Percentiles rank a stretch among this genome's conserved stretches.
These are phyloP conservation scores for Rhinichthys klamathensis DNA, from an alignment of 2,113 vertebrate species.

Conservation along the genomic window DNA sequence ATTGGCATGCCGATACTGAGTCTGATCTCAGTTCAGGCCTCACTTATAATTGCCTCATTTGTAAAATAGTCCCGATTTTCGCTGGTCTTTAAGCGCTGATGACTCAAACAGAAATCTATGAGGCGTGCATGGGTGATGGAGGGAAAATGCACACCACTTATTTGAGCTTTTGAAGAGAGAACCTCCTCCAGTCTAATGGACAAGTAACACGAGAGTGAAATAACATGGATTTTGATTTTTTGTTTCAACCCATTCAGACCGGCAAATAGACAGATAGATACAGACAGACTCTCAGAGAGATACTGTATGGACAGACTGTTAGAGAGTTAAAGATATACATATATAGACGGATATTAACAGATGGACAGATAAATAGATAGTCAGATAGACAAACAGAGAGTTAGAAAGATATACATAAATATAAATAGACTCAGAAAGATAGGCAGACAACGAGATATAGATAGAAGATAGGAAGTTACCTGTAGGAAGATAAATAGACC, in stretches of 20 bases:
- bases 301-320: neutral
- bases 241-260: neutral
- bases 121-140: constrained; percentile 51
- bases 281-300: neutral
- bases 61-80: constrained; percentile 72
- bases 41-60: constrained; percentile 74
- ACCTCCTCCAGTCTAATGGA: constrained; percentile 26
- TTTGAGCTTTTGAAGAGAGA: constrained; percentile 36
- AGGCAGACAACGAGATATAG: neutral
- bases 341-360: neutral
- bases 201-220: constrained; percentile 17
- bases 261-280: neutral
- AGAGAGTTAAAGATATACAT: no score
- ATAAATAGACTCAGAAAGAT: no score
- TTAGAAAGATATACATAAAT: neutral
- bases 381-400: neutral
- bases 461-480: no score
- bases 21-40: constrained; percentile 69
- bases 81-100: constrained; percentile 62
- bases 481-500: neutral
- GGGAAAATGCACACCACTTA: constrained; percentile 51
- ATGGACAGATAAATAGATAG: neutral
- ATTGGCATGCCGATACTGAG: constrained; percentile 37
- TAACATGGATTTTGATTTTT: constrained; percentile 2
- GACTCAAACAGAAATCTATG: constrained; percentile 61